A percentile compares a stretch with the other conserved stretches of the same genome.
These are phyloP conservation scores for Campylomormyrus numenius DNA, from an alignment of 2,113 vertebrate species.

Conservation along the genomic window DNA sequence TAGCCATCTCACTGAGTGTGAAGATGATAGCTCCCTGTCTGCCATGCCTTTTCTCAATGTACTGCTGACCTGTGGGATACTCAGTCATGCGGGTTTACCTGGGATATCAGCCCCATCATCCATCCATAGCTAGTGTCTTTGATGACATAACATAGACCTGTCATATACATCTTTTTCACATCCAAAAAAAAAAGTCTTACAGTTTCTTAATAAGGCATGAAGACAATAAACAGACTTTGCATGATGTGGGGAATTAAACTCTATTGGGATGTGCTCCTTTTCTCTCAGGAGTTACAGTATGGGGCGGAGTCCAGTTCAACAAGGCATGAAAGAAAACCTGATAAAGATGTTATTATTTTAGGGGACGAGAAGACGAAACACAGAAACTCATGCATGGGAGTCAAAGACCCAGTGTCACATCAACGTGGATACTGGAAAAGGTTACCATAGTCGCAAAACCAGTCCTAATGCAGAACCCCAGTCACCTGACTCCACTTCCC, in stretches of 20 bases:
- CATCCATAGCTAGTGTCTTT: background rate
- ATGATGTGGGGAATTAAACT: background rate
- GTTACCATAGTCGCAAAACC: no score
- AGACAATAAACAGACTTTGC: background rate
- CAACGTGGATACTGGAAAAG: background rate
- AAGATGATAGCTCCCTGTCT: background rate
- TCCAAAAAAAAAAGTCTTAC: background rate
- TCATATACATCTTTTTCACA: background rate
- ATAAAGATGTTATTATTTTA: background rate
- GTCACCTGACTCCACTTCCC: no score
- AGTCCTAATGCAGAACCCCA: no score
- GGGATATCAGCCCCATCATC: background rate
- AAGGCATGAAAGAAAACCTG: background rate
- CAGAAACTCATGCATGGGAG: background rate
- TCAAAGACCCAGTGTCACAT: background rate
- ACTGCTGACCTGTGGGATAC: background rate
- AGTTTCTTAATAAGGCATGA: background rate
- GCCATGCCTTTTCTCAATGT: background rate
- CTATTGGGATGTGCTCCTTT: background rate
- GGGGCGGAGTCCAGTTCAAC: background rate
- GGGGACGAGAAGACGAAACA: background rate
- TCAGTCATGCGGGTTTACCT: background rate
- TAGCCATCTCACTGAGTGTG: background rate
- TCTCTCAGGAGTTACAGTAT: background rate
- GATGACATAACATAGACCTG: background rate